These are phyloP conservation scores for Eleginops maclovinus DNA, from an alignment of 2,113 vertebrate species.

Conservation along the genomic window DNA sequence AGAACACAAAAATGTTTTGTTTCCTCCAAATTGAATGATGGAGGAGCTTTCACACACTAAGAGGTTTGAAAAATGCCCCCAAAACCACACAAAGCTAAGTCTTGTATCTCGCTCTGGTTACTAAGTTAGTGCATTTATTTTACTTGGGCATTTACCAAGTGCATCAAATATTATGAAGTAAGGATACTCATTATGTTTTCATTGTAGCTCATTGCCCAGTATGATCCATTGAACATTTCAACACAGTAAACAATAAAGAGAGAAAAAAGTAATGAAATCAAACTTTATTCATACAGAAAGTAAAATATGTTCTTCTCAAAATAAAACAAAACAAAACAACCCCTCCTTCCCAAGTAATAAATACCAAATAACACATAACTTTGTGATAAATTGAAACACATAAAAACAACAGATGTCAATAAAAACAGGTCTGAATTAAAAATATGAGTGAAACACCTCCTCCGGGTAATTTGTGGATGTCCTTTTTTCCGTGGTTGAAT, in stretches of 20 bases:
- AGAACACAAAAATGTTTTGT: conserved; percentile 19
- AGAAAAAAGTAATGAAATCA: too few relatives aligned
- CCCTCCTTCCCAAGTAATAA: too few relatives aligned
- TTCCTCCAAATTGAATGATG: not conserved
- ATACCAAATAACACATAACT: too few relatives aligned
- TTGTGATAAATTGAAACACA: too few relatives aligned
- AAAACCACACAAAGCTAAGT: conserved; percentile 5
- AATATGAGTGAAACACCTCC: too few relatives aligned
- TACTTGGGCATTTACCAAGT: not conserved
- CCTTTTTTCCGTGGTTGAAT: not conserved
- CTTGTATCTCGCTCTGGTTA: not conserved
- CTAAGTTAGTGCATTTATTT: not conserved
- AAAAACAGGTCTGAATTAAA: too few relatives aligned
- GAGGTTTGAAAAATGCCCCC: conserved; percentile 9
- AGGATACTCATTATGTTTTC: not conserved
- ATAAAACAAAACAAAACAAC: too few relatives aligned
- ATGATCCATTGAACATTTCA: conserved; percentile 14
- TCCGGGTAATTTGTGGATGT: too few relatives aligned
- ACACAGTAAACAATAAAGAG: too few relatives aligned
- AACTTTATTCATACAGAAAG: too few relatives aligned
- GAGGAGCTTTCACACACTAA: conserved; percentile 8
- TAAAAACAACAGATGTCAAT: too few relatives aligned
- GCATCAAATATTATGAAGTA: not conserved
- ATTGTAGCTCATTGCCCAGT: not conserved
- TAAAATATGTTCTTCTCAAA: too few relatives aligned